Base-by-base conservation (phyloP, 1,140 invertebrate species). In the Drosophila bipectinata region DNA sequence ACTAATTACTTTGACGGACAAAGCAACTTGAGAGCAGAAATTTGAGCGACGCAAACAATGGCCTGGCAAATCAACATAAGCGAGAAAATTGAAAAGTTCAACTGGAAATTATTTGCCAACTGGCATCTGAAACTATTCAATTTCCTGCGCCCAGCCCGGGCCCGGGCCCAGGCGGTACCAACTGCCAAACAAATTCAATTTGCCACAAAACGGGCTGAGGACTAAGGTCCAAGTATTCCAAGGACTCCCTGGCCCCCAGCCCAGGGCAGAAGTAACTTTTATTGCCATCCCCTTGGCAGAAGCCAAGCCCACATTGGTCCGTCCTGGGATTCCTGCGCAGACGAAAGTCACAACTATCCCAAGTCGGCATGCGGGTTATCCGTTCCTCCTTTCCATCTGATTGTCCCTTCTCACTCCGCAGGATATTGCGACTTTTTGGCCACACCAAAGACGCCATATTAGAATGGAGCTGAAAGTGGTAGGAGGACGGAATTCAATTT, bases 1-100 rank as follows among this genome's bases (percentile, higher is more conserved):
- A 69, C 87, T 90, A 90, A 90, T 90, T 90, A 90, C 82, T 82
- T 90, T 90, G 87, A 90, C 69, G 87, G 74, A 90, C 87, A 90
- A 90, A 76, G 77, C 63, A 45, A 59, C 68, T 64, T 34, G 57
- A 28, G 6, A 28, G 26, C 26, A 28, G 26, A 69, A 66, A 84
- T 71, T 82, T 77, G 75, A 72, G 78, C 68, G 69, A 79, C 48
- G 83, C 76, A 88, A 88, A 88, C 79, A 83, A 83, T 79, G 78
- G 79, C 28, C 49, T 10, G 63, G 63, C 77, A 78, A 79, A 77
- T 59, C 78, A 81, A 85, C 81, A 85, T 53, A 74, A 74, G 72
- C 64, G 83, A 72, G 78, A 78, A 88, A 88, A 88, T 88, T 77
- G 76, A 64, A 90, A 85, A 79, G 67, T 85, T 75, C 58, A 39